These are phyloP conservation scores for Pocillopora verrucosa DNA, from an alignment of 64 coral and sea anemone species.

Conservation along the genomic window DNA sequence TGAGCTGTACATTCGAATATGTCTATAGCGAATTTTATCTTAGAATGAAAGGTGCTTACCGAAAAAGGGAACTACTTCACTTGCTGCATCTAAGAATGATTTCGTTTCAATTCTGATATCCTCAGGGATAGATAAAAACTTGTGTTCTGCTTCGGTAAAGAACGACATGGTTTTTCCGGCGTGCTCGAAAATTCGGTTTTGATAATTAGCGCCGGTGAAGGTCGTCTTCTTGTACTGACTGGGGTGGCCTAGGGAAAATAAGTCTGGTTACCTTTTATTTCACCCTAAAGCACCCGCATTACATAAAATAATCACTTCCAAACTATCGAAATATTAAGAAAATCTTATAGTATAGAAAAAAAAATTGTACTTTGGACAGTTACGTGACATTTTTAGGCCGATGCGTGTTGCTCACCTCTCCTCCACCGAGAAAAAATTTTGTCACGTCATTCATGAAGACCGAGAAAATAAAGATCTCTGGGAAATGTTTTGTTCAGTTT, in stretches of 20 bases:
- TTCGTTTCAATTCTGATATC: conserved; percentile 89
- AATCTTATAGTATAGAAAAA: background rate
- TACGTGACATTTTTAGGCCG: background rate
- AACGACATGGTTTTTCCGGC: conserved; percentile 71
- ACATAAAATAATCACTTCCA: background rate
- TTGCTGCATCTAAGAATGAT: conserved; percentile 87
- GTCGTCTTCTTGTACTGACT: background rate
- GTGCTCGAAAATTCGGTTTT: background rate
- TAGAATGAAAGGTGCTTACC: conserved; percentile 52
- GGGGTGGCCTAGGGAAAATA: background rate
- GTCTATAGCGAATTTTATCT: background rate
- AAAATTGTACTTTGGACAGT: background rate
- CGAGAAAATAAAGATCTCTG: conserved; percentile 31
- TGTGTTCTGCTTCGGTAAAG: conserved; percentile 83
- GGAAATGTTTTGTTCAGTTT: conserved; percentile 82
- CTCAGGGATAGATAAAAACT: conserved; percentile 75
- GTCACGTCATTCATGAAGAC: conserved; percentile 15
- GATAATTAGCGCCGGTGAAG: background rate
- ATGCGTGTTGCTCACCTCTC: background rate
- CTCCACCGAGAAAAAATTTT: background rate
- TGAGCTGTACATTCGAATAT: background rate
- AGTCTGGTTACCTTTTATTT: background rate
- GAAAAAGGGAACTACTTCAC: conserved; percentile 95
- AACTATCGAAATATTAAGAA: background rate
- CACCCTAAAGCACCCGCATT: background rate